Percentiles rank a stretch among this genome's conserved stretches.
Conservation (phyloP, 2,888 invertebrate species). For the Notodonta dromedarius region DNA sequence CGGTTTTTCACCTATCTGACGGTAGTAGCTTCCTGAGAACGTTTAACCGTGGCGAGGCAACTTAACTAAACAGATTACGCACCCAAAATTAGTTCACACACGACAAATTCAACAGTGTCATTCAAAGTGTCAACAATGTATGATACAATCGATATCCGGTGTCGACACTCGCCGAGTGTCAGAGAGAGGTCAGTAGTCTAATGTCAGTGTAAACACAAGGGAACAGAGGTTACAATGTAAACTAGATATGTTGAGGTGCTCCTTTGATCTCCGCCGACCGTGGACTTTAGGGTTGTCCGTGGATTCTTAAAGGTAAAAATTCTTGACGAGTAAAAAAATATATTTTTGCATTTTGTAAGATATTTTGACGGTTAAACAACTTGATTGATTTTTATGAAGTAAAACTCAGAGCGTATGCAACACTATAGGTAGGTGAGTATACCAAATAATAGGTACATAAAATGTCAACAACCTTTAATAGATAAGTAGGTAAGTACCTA, state of each 20-base stretch:
- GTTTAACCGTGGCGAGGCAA: too few species aligned
- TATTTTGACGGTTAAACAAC: too few species aligned
- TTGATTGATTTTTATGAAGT: too few species aligned
- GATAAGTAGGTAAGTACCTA: not conserved
- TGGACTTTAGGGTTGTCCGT: slow-evolving; percentile 57
- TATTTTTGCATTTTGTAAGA: too few species aligned
- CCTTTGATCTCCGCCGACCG: slow-evolving; percentile 70
- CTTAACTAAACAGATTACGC: not conserved
- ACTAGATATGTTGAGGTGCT: slow-evolving; percentile 64
- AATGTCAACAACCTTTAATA: not conserved
- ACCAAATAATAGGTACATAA: not conserved
- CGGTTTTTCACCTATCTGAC: not conserved
- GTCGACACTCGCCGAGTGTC: slow-evolving; percentile 33
- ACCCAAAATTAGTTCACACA: not conserved
- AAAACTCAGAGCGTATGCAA: too few species aligned
- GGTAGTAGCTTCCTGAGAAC: not conserved
- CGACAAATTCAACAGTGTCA: not conserved
- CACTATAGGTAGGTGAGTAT: too few species aligned
- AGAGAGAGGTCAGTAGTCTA: slow-evolving; percentile 66
- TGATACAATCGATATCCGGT: slow-evolving; percentile 44
- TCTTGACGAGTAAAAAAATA: too few species aligned
- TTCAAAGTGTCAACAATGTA: not conserved
- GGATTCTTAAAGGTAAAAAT: too few species aligned
- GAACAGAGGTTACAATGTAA: slow-evolving; percentile 75
- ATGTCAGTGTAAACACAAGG: slow-evolving; percentile 63